Conservation (phyloP, 1,140 invertebrate genomes). For the Drosophila navojoa region DNA sequence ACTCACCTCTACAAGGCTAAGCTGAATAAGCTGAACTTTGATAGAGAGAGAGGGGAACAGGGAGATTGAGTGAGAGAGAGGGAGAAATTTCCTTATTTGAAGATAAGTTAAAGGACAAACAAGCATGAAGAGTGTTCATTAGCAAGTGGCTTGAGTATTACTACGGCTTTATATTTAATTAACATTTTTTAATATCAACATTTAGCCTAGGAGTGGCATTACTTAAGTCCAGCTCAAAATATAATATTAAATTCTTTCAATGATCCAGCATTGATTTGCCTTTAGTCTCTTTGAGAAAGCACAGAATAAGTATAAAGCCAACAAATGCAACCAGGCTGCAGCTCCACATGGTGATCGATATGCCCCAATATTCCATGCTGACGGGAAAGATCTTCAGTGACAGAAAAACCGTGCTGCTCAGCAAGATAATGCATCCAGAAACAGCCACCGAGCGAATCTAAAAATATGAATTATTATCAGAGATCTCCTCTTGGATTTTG, state of each 20-base stretch:
- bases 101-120: too few relatives aligned
- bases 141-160: too few relatives aligned
- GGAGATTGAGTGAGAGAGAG: too few relatives aligned
- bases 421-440: conserved; percentile 52
- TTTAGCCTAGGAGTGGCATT: too few relatives aligned
- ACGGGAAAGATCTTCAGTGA: conserved; percentile 70
- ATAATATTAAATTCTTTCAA: conserved; percentile 16
- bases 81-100: too few relatives aligned
- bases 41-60: too few relatives aligned
- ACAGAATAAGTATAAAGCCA: conserved; percentile 32
- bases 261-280: conserved; percentile 69
- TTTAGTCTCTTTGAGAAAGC: conserved; percentile 60
- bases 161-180: too few relatives aligned
- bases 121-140: too few relatives aligned
- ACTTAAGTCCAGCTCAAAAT: neutral
- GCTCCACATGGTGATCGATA: conserved; percentile 46
- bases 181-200: too few relatives aligned
- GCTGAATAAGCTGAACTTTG: too few relatives aligned
- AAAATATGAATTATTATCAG: neutral
- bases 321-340: conserved; percentile 32
- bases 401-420: conserved; percentile 59
- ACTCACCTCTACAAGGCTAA: too few relatives aligned
- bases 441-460: conserved; percentile 65
- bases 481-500: neutral
- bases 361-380: conserved; percentile 45